Percentiles rank a stretch among this genome's conserved stretches.
Evolutionary conservation across 2,888 invertebrate species (phyloP).

Genomic region (Allacma fusca): DNA sequence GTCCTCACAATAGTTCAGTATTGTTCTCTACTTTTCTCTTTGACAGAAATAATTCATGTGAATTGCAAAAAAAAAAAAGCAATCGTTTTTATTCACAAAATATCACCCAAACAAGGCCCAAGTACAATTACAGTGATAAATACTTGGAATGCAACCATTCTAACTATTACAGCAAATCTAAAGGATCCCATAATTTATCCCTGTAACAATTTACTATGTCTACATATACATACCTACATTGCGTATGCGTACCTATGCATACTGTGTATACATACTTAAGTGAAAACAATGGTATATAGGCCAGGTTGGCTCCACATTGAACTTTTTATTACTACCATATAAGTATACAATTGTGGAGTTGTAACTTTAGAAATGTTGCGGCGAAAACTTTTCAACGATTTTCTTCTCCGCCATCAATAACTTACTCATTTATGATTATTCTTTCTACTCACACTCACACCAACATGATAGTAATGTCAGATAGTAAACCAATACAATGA

Average conservation of each 20-base stretch:
- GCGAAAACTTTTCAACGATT: neutral
- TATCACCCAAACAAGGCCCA: neutral
- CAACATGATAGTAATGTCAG: neutral
- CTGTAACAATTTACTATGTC: no score
- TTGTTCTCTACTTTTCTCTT: slow-evolving; percentile 15
- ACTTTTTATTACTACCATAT: no score
- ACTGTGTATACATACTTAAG: no score
- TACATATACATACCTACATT: no score
- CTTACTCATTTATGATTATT: neutral
- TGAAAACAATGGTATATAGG: no score
- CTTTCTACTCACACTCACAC: neutral
- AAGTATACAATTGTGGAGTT: no score
- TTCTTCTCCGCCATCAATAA: neutral
- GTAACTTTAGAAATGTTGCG: no score
- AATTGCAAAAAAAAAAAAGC: slow-evolving; percentile 8
- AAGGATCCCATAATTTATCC: no score
- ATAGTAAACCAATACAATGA: neutral
- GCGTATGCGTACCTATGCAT: no score
- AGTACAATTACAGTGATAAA: neutral
- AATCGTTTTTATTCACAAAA: slow-evolving; percentile 8
- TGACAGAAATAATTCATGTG: slow-evolving; percentile 28
- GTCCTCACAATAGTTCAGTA: neutral
- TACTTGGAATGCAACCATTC: neutral
- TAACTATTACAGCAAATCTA: no score
- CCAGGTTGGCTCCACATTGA: no score